These are phyloP conservation scores for Spinibarbus caldwelli DNA, from an alignment of 2,797 vertebrate species.

Conservation along the genomic window DNA sequence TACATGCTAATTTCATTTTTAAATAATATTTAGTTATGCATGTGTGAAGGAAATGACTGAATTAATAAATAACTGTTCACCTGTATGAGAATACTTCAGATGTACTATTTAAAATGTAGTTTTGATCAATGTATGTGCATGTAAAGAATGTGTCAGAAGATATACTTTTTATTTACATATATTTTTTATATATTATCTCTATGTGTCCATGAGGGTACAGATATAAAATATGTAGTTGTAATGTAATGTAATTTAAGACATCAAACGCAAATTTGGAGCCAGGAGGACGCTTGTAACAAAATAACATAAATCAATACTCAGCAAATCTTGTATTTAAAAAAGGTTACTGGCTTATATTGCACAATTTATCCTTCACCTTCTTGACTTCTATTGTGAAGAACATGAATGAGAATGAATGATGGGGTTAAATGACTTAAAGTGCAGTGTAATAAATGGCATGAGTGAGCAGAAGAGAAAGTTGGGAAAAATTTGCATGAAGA, in stretches of 20 bases:
- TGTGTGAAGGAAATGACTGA: background rate
- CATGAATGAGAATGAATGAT: constrained; percentile 6
- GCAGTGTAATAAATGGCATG: constrained; percentile 11
- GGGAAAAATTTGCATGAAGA: background rate
- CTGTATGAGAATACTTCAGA: background rate
- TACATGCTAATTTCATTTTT: background rate
- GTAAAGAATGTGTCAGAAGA: background rate
- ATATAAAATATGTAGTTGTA: background rate
- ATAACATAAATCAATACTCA: background rate
- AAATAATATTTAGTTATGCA: background rate
- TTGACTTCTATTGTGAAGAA: constrained; percentile 1
- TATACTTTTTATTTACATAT: background rate
- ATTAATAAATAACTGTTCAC: background rate
- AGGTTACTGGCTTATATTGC: background rate
- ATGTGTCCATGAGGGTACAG: background rate
- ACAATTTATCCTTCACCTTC: background rate
- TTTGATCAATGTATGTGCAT: background rate
- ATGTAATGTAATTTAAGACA: background rate
- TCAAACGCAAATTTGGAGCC: background rate
- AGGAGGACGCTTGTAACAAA: background rate
- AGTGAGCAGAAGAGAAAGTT: background rate
- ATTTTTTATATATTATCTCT: background rate
- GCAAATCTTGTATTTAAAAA: background rate
- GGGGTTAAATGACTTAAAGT: background rate
- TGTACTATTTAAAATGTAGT: background rate